These are phyloP conservation scores for Pachyramphus minor DNA, from an alignment of 2,113 vertebrate species.

Conservation along the genomic window DNA sequence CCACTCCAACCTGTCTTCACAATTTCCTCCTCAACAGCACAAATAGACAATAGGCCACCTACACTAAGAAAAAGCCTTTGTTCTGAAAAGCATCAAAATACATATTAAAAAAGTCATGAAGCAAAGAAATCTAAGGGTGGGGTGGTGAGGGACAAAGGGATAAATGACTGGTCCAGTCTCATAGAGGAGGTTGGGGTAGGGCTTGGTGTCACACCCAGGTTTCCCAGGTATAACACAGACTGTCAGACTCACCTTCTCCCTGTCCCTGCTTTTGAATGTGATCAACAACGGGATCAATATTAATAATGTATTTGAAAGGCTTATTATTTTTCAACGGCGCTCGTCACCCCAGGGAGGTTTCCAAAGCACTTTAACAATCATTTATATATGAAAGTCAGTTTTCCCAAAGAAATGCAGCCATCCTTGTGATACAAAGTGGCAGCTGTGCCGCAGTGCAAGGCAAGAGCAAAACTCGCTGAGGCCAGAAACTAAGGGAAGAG, in stretches of 20 bases:
- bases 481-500: not conserved
- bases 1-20: not conserved
- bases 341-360: not conserved
- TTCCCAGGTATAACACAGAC: not conserved
- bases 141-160: not conserved
- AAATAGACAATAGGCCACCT: not conserved
- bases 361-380: slow-evolving; percentile 49
- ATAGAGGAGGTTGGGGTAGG: fast-evolving
- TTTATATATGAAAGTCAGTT: slow-evolving; percentile 44
- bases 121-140: not conserved
- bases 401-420: slow-evolving; percentile 40
- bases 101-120: not conserved
- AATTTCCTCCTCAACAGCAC: not conserved
- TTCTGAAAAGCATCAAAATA: not conserved
- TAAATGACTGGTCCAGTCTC: not conserved
- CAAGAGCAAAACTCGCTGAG: not conserved
- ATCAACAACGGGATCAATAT: not conserved
- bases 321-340: slow-evolving; percentile 42
- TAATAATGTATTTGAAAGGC: slow-evolving; percentile 24
- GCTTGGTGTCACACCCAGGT: not conserved
- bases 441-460: not conserved
- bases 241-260: not conserved
- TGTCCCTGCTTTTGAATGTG: not conserved
- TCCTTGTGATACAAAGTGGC: slow-evolving; percentile 45
- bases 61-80: not conserved